A percentile compares a stretch with the other conserved stretches of the same genome.
Evolutionary conservation across 2,888 invertebrate genomes (phyloP).

Genomic region (Campopleginae sp.): DNA sequence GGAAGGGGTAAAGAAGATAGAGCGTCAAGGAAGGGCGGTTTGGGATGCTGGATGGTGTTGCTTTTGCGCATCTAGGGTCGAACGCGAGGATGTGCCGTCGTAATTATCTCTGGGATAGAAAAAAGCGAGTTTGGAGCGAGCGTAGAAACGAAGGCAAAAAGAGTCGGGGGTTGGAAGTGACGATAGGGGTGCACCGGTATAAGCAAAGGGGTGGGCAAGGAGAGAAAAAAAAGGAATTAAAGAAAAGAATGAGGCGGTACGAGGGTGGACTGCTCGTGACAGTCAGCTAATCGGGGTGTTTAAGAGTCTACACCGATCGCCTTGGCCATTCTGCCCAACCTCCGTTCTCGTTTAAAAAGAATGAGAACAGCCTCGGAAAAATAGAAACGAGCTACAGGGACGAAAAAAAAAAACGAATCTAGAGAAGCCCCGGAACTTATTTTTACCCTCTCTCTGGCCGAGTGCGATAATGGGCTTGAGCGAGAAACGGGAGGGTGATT

Average conservation of each 20-base stretch:
- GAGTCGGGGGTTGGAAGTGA: constrained; percentile 64
- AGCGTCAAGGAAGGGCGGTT: constrained; percentile 53
- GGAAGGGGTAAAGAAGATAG: constrained; percentile 36
- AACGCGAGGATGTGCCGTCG: constrained; percentile 82
- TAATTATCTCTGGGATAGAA: constrained; percentile 82
- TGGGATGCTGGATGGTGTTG: constrained; percentile 67
- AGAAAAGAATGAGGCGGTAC: constrained; percentile 83
- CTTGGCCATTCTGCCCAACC: constrained; percentile 71
- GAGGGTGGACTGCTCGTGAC: constrained; percentile 83
- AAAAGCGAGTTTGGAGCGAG: constrained; percentile 54
- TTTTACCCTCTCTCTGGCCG: constrained; percentile 76
- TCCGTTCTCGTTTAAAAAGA: constrained; percentile 82
- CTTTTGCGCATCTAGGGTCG: constrained; percentile 71
- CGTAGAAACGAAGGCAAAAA: constrained; percentile 49
- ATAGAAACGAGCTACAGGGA: constrained; percentile 8
- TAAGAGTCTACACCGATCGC: constrained; percentile 84
- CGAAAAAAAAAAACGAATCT: constrained; percentile 31
- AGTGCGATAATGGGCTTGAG: constrained; percentile 82
- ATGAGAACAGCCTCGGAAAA: constrained; percentile 41
- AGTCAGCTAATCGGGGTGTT: constrained; percentile 84
- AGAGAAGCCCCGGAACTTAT: constrained; percentile 75
- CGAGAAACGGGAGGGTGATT: constrained; percentile 52
- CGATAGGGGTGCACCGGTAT: constrained; percentile 45
- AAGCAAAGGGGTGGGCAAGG: constrained; percentile 66
- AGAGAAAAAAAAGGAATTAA: constrained; percentile 80